Base-by-base conservation (phyloP, 37 sponge, comb jelly and placozoan genomes). In the Lycopodina hypogea region DNA sequence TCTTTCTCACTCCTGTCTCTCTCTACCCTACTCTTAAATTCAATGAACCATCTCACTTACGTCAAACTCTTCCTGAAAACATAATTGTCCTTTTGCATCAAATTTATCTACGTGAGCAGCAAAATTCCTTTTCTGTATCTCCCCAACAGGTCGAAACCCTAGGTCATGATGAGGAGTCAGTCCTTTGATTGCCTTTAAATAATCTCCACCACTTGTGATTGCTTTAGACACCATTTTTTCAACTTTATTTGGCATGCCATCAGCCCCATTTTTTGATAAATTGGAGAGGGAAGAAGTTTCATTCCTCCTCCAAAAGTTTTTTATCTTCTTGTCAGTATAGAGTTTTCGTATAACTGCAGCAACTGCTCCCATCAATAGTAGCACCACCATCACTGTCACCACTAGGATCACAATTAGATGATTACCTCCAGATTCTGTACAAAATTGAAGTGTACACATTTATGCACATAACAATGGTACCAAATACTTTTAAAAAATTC, bases 31-130 rank as follows among this genome's bases (percentile, higher is more conserved):
- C 72, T 42, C 52, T 26, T 26, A 29, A 50, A 8, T 52, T 6
- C 72, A 7, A 41, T 26, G n/a, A n/a, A n/a, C 45, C n/a, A 6
- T 28, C 36, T 15, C 26, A 36, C 35, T 8, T 3, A 36, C 58
- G 17, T 87, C 76, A 87, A 76, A 75, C 74, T 81, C 75, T 19
- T 75, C 59, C 50, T 81, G 69, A 56, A 87, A 87, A 11, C 56
- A 56, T 35, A 80, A 60, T 61, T 87, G 87, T 12, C 74, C 41
- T 33, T 80, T 80, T 3, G 66, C 76, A 45, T 87, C 82, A 68
- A 75, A 60, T 69, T 76, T 75, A 34, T 67, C 76, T 71, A 87
- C 81, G 28, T 87, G 81, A 29, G 52, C 82, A 2, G 58, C 67
- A 56, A 87, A 87, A 59, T 73, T 38, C n/a, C 81, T 60, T 6